phyloP scores from a whole-genome alignment of 2,113 vertebrate genomes.

The Isichthys henryi region DNA sequence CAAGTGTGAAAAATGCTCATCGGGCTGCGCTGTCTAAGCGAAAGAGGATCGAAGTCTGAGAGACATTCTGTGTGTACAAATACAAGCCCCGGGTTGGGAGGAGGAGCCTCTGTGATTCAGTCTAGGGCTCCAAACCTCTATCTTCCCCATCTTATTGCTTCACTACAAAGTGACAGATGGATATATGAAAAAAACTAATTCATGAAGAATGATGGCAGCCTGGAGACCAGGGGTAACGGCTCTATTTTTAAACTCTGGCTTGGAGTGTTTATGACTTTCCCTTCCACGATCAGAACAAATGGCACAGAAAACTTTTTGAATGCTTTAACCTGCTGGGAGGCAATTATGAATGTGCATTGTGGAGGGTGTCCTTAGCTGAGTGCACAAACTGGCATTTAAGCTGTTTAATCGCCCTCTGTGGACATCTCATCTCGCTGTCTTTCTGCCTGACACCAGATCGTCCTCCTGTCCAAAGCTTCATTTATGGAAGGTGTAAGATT shows the following conservation, averaged over 20 bases:
- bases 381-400: slow-evolving; percentile 50
- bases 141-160: slow-evolving; percentile 25
- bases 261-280: slow-evolving; percentile 37
- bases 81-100: background rate
- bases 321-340: slow-evolving; percentile 56
- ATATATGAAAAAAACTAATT: slow-evolving; percentile 38
- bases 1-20: slow-evolving; percentile 29
- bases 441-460: slow-evolving; percentile 22
- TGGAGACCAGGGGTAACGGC: slow-evolving; percentile 26
- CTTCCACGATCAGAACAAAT: slow-evolving; percentile 45
- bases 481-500: slow-evolving; percentile 44
- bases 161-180: slow-evolving; percentile 41
- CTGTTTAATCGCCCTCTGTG: slow-evolving; percentile 38
- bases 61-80: slow-evolving; percentile 3
- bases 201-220: slow-evolving; percentile 41
- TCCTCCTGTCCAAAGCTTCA: slow-evolving; percentile 24
- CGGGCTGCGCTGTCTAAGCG: slow-evolving; percentile 6
- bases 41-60: slow-evolving; percentile 23
- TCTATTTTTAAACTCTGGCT: slow-evolving; percentile 27
- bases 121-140: background rate
- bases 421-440: slow-evolving; percentile 41
- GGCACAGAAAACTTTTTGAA: slow-evolving; percentile 45
- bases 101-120: background rate
- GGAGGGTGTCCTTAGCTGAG: slow-evolving; percentile 41
- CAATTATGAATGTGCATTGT: slow-evolving; percentile 44